phyloP scores from a whole-genome alignment of 2,113 vertebrate species.

The Rhombomys opimus region DNA sequence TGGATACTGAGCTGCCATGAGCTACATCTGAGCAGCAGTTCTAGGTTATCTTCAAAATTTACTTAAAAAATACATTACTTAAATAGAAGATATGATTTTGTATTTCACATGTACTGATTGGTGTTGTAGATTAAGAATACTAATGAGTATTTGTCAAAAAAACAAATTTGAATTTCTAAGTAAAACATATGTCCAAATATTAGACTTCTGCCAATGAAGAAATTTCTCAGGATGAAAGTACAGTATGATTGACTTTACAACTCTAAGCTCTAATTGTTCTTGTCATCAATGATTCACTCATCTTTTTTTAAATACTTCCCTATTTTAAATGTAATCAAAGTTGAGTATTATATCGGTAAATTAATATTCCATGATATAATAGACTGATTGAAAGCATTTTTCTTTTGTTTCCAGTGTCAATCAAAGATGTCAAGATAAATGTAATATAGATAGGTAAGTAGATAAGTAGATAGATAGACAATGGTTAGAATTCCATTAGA shows the following conservation, averaged over 20 bases:
- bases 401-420: constrained; percentile 22
- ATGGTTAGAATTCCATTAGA: background rate
- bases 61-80: background rate
- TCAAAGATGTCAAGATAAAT: constrained; percentile 44
- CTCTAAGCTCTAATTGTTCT: background rate
- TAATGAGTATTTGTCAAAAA: constrained; percentile 52
- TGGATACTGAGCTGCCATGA: too few relatives aligned
- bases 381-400: constrained; percentile 3
- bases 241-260: constrained; percentile 20
- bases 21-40: too few relatives aligned
- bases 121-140: background rate
- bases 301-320: constrained; percentile 44
- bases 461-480: background rate
- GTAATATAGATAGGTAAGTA: background rate
- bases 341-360: constrained; percentile 21
- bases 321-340: constrained; percentile 55
- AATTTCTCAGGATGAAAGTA: constrained; percentile 39
- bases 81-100: background rate
- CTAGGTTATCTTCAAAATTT: background rate
- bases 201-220: background rate
- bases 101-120: background rate
- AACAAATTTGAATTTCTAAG: background rate
- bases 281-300: background rate
- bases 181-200: constrained; percentile 3
- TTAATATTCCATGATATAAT: constrained; percentile 42